These are phyloP conservation scores for Halcyon leucocephala DNA, from an alignment of 2,797 vertebrate species.

Conservation along the genomic window DNA sequence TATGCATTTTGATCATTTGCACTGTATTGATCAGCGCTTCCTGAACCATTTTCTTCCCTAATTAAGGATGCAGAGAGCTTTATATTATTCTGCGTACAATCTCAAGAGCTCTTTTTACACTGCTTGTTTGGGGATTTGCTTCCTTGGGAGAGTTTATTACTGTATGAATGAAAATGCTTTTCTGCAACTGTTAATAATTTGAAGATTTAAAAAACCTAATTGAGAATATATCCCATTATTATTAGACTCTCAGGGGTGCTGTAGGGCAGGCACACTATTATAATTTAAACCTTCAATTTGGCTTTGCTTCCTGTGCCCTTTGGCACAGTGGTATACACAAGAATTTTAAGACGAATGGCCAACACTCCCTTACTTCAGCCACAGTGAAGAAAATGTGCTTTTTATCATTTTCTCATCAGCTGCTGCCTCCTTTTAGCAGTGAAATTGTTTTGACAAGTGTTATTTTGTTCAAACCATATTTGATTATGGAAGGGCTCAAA, in stretches of 20 bases:
- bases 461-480: neutral
- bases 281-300: neutral
- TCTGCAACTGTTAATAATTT: constrained; percentile 53
- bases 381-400: neutral
- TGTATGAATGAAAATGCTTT: constrained; percentile 49
- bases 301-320: neutral
- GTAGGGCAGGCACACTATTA: neutral
- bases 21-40: constrained; percentile 9
- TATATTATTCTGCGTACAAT: neutral
- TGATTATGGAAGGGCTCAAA: neutral
- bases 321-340: neutral
- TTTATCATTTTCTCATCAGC: constrained; percentile 10
- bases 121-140: constrained; percentile 52
- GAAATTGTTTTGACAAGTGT: neutral
- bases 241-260: constrained; percentile 27
- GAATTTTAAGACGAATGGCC: neutral
- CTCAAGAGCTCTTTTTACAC: constrained; percentile 34
- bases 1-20: neutral
- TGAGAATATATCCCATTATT: constrained; percentile 48
- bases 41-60: neutral
- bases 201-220: constrained; percentile 17
- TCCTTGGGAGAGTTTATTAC: constrained; percentile 45
- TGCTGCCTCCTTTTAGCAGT: constrained; percentile 10
- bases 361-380: neutral
- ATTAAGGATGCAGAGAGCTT: constrained; percentile 41